Base-by-base conservation (phyloP, 1,140 invertebrate species). In the Nymphalis io region DNA sequence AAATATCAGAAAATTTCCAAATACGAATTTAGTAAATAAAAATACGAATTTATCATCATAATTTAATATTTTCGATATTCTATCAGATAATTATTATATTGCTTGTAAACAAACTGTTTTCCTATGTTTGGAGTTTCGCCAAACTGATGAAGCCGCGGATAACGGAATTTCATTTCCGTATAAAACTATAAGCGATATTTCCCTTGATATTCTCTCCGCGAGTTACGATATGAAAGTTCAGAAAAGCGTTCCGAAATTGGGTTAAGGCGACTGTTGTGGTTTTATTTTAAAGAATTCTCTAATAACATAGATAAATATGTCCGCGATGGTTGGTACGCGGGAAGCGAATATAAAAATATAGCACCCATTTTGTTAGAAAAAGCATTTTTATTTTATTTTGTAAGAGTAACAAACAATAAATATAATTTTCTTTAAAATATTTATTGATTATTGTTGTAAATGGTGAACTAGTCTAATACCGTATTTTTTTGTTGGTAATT, bases 91-190 rank as follows among this genome's bases (percentile, higher is more conserved):
- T 51, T 20, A 51, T 51, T 51, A 15, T 18, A 51, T 8, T 51
- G 46, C 27, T 55, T 55, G 51, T 55, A 55, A 55, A 55, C 51
- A 55, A 13, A 51, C 20, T 20, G 48, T 23, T 23, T 6, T 23
- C 51, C 27, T 20, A 15, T 21, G 18, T 53, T 53, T 55, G 51
- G 51, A 55, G 51, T 55, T 55, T 27, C 51, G 51, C 51, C 51
- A 55, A 55, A 55, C 51, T 27, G 51, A 55, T 55, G 51, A 55
- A 21, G 23, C 16, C 23, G 51, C 51, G 21, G 51, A 55, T 23
- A 55, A 55, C 21, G 23, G 12, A 33, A 27, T 23, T 27, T 20
- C 51, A 55, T 23, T 55, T n/a, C 51, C 10, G 51, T 53, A 23
- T 8, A 23, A 53, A 23, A 53, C 51, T 53, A 48, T 48, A 53